Evolutionary conservation across 35 echinoderm and acorn worm species (phyloP), one percentile per base, ranked within the genome.

Genomic region (Diadema setosum): DNA sequence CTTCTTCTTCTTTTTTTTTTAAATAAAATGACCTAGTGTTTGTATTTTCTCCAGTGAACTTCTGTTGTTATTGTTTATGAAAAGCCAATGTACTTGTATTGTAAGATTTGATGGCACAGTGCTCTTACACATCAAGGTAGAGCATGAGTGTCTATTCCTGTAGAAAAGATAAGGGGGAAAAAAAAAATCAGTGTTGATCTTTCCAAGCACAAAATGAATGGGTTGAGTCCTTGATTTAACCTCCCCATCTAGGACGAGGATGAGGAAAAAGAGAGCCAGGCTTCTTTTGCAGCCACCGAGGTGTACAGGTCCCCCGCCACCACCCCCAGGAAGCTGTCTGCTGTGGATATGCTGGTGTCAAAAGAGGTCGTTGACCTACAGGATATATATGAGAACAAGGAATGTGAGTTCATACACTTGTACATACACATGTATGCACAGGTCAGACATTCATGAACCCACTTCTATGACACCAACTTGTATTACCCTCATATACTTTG

Each of bases 281-380:
- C 83, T 85, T 98, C 96, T 17, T 46, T 91, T 89, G 96, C 96
- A 3, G 86, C 88, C 17, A 98, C 91, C 27, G 81, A 94, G 34
- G 58, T 94, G 29, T 98, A 98, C 55, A 31, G 52, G 25, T 98
- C 96, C 12, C 92, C 89, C 9, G 39, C 50, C 20, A 45, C 76
- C 11, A 94, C 96, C 24, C 96, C 96, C 20, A 58, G 96, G 8
- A 56, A 91, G 17, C 75, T 93, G 32, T 93, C 91, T 1, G 75
- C 81, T 11, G 86, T 97, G 2, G 94, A 97, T 58, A 81, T 97
- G 75, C 58, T 93, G 70, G 43, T 87, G 2, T 81, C 91, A 39
- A 82, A 29, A 46, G 87, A 93, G 24, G 80, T 50, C 24, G 44
- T 75, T n/a, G 87, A 49, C n/a, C 83, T 37, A 46, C 74, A 86